A percentile compares a stretch with the other conserved stretches of the same genome.
Evolutionary conservation across 2,113 vertebrate species (phyloP).

Genomic region (Romanogobio albipinnatus): DNA sequence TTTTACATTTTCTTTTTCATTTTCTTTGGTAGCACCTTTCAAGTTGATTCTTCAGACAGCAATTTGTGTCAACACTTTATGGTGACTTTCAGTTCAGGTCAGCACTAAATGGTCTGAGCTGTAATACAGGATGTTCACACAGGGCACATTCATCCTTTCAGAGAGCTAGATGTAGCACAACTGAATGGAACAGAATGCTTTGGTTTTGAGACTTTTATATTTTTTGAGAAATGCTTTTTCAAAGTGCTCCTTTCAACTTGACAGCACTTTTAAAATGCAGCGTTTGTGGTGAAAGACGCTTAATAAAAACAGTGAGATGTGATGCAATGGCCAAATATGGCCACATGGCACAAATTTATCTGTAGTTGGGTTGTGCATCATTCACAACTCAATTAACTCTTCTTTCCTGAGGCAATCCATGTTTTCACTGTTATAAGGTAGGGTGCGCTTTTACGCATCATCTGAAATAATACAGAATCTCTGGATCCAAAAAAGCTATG

Average conservation of each 20-base stretch:
- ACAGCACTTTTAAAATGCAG: neutral
- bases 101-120: slow-evolving; percentile 6
- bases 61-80: slow-evolving; percentile 6
- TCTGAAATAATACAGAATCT: too few species aligned
- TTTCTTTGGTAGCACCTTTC: neutral
- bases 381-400: too few species aligned
- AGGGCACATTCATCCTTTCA: neutral
- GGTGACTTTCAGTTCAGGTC: slow-evolving; percentile 1
- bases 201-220: neutral
- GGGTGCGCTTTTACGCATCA: too few species aligned
- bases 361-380: too few species aligned
- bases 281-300: neutral
- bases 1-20: too few species aligned
- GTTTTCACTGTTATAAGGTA: too few species aligned
- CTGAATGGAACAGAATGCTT: neutral
- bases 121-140: neutral
- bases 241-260: slow-evolving; percentile 2
- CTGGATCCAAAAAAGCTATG: too few species aligned
- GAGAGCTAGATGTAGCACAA: slow-evolving; percentile 11
- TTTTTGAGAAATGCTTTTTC: neutral
- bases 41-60: neutral
- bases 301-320: neutral
- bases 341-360: neutral
- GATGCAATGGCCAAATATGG: neutral
- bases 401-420: too few species aligned